A percentile compares a stretch with the other conserved stretches of the same genome.
Evolutionary conservation across 1,140 invertebrate genomes (phyloP).

Genomic region (Drosophila takahashii): DNA sequence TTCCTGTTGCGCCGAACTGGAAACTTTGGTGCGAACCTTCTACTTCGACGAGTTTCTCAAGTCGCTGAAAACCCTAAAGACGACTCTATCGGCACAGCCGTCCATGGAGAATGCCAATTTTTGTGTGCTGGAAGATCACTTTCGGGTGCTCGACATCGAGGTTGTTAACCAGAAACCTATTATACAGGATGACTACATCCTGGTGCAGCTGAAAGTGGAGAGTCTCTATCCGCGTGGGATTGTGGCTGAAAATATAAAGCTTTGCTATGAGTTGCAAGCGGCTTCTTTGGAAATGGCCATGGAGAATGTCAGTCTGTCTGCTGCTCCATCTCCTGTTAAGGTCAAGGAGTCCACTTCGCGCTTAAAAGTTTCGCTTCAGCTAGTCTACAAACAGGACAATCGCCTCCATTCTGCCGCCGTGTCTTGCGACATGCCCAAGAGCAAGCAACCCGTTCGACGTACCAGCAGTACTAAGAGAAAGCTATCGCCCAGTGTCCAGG

Average conservation of each 20-base stretch:
- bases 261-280: conserved; percentile 86
- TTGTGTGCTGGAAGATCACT: conserved; percentile 82
- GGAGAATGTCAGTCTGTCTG: conserved; percentile 38
- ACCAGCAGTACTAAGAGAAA: conserved; percentile 84
- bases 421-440: conserved; percentile 87
- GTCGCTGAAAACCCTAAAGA: conserved; percentile 86
- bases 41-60: conserved; percentile 92
- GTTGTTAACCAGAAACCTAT: conserved; percentile 70
- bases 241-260: conserved; percentile 85
- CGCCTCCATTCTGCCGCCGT: conserved; percentile 89
- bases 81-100: conserved; percentile 85
- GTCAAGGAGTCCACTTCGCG: conserved; percentile 51
- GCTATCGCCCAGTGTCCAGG: conserved; percentile 86
- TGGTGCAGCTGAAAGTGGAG: conserved; percentile 86
- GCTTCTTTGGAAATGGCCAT: conserved; percentile 41
- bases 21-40: conserved; percentile 89
- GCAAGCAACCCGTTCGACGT: conserved; percentile 81
- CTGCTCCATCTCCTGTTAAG: not conserved
- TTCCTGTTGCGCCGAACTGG: conserved; percentile 89
- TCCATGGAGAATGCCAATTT: conserved; percentile 77
- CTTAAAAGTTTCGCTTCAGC: conserved; percentile 86
- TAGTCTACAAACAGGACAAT: conserved; percentile 93
- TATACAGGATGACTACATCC: conserved; percentile 86
- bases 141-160: conserved; percentile 69
- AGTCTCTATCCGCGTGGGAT: conserved; percentile 87